phyloP scores from a whole-genome alignment of 2,797 vertebrate species.

The Mycteria americana region DNA sequence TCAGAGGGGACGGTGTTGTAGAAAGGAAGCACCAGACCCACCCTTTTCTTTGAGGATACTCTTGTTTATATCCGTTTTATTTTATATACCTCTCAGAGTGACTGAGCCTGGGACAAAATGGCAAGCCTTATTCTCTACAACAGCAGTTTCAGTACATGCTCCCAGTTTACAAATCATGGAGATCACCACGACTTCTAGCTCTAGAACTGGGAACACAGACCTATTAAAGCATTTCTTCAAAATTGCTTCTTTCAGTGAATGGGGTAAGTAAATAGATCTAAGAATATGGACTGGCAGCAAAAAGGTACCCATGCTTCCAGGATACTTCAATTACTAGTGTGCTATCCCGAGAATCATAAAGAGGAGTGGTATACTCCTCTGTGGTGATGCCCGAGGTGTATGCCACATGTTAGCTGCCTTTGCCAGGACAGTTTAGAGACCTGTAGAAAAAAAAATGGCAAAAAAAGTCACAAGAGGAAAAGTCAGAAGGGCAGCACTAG shows the following conservation, averaged over 20 bases:
- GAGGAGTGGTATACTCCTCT: neutral
- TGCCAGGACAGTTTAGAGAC: neutral
- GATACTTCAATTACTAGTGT: neutral
- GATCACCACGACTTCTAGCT: neutral
- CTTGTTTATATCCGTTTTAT: neutral
- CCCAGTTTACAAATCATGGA: neutral
- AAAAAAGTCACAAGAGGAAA: neutral
- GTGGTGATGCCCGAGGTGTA: neutral
- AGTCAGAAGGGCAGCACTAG: too few species aligned
- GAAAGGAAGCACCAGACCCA: neutral
- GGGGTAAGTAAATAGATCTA: neutral
- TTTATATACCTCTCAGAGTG: neutral
- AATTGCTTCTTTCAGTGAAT: neutral
- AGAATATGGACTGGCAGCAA: accelerated
- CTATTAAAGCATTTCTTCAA: neutral
- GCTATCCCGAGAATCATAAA: neutral
- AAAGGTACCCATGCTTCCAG: neutral
- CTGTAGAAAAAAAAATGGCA: accelerated
- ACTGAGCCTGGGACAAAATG: neutral
- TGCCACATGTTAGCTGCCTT: neutral
- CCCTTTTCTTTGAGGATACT: neutral
- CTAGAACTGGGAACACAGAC: neutral
- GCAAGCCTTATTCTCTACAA: neutral
- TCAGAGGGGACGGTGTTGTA: neutral
- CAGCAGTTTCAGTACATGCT: neutral